Evolutionary conservation across 2,797 vertebrate species (phyloP).

Genomic region (Acrocephalus scirpaceus): DNA sequence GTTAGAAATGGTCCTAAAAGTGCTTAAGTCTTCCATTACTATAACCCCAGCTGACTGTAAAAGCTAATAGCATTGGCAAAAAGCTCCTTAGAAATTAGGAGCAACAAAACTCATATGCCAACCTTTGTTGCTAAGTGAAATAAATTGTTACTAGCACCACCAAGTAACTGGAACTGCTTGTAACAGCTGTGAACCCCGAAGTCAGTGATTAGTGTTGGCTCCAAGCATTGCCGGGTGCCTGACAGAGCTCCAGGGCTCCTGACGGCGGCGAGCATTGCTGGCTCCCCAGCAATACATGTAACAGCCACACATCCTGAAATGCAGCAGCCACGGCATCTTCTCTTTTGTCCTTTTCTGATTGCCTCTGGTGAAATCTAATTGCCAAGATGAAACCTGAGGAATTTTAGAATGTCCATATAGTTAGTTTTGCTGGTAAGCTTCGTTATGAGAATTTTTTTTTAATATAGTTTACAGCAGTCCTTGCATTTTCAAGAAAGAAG

Average conservation of each 20-base stretch:
- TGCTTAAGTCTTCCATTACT: not conserved
- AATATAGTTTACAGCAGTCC: not conserved
- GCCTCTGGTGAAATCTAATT: not conserved
- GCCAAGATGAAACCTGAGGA: not conserved
- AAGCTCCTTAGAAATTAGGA: constrained; percentile 19
- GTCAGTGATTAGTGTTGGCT: not conserved
- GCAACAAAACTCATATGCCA: not conserved
- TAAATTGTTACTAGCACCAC: constrained; percentile 14
- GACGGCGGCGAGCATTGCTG: not conserved
- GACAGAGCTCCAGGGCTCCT: not conserved
- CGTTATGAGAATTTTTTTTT: not conserved
- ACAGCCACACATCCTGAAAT: not conserved
- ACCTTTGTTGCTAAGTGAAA: constrained; percentile 41
- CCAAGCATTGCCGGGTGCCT: not conserved
- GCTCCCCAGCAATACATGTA: not conserved
- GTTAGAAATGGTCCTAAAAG: not conserved
- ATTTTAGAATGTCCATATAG: not conserved
- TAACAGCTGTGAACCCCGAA: constrained; percentile 35
- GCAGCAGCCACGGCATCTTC: not conserved
- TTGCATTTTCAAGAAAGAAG: not conserved
- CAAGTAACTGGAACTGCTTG: constrained; percentile 5
- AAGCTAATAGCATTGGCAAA: constrained; percentile 4
- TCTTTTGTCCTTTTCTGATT: not conserved
- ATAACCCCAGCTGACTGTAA: not conserved
- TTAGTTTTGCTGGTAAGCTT: not conserved